Conservation (phyloP, 2,888 invertebrate species). For the Helicoverpa assulta region DNA sequence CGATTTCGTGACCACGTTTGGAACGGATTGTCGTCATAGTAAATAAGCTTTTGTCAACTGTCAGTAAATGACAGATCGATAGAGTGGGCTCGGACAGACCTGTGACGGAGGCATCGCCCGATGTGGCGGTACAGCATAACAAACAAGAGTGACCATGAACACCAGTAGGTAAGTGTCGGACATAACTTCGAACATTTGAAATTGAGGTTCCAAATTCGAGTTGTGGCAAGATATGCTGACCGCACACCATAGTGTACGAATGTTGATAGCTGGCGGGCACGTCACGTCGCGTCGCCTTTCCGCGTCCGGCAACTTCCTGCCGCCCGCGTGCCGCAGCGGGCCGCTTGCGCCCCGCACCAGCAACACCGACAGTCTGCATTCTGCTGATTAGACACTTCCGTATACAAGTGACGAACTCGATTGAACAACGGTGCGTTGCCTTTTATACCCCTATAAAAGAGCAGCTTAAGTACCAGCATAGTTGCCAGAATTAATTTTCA, state of each 20-base stretch:
- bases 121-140: not conserved
- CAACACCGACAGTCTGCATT: constrained; percentile 53
- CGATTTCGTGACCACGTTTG: constrained; percentile 48
- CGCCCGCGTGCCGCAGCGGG: constrained; percentile 46
- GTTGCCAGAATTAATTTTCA: not conserved
- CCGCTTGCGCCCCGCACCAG: constrained; percentile 35
- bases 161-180: constrained; percentile 18
- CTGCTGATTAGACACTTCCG: constrained; percentile 72
- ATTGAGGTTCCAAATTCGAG: constrained; percentile 16
- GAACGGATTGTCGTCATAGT: constrained; percentile 50
- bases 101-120: constrained; percentile 13
- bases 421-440: constrained; percentile 41
- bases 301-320: constrained; percentile 71
- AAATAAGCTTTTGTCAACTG: constrained; percentile 50
- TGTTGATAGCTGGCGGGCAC: constrained; percentile 61
- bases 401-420: constrained; percentile 54
- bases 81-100: constrained; percentile 12
- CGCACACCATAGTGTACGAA: constrained; percentile 38
- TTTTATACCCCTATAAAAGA: constrained; percentile 18
- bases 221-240: constrained; percentile 28
- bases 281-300: constrained; percentile 65
- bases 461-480: not conserved
- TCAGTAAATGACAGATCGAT: constrained; percentile 42
- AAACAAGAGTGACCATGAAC: not conserved
- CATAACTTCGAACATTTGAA: not conserved